phyloP scores from a whole-genome alignment of 2,113 vertebrate genomes.

The Sterna hirundo region DNA sequence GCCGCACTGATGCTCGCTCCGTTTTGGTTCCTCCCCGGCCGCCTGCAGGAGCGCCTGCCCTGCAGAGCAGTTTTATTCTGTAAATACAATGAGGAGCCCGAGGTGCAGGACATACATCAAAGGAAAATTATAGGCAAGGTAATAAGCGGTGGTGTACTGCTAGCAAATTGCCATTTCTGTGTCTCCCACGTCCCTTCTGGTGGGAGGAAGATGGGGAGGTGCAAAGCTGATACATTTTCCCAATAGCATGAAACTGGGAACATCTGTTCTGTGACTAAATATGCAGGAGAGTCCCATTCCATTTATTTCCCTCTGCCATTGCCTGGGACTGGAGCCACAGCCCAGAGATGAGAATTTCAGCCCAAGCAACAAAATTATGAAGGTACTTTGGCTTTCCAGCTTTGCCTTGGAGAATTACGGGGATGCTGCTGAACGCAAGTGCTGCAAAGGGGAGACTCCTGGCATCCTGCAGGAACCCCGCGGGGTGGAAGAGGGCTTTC shows the following conservation, averaged over 20 bases:
- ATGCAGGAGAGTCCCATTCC: neutral
- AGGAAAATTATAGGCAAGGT: neutral
- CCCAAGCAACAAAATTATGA: neutral
- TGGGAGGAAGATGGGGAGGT: neutral
- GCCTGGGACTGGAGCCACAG: neutral
- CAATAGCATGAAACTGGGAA: neutral
- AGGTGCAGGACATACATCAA: neutral
- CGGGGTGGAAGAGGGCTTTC: neutral
- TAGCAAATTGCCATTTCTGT: neutral
- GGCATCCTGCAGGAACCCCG: neutral
- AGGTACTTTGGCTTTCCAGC: neutral
- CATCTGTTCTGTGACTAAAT: neutral
- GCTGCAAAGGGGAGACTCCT: neutral
- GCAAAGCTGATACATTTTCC: accelerated
- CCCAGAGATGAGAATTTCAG: neutral
- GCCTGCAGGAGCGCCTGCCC: neutral
- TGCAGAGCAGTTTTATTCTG: neutral
- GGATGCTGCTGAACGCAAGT: neutral
- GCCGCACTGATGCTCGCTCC: accelerated
- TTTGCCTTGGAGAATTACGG: neutral
- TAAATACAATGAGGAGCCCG: neutral
- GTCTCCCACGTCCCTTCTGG: accelerated
- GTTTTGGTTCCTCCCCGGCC: accelerated
- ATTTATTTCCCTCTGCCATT: neutral
- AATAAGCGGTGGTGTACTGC: neutral